These are phyloP conservation scores for Noctua janthe DNA, from an alignment of 2,888 invertebrate genomes.

Conservation along the genomic window DNA sequence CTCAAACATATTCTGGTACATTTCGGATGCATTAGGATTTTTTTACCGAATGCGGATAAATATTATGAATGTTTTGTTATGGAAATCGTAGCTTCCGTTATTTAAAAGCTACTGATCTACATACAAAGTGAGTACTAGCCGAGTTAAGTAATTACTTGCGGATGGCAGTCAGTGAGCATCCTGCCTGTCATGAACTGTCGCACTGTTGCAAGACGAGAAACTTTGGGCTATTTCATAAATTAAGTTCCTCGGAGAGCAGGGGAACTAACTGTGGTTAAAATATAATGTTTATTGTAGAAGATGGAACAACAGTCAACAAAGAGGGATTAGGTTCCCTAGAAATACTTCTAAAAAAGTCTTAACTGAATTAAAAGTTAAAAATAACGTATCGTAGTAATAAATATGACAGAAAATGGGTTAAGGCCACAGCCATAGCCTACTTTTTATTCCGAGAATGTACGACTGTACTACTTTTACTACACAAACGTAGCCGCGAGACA, in stretches of 20 bases:
- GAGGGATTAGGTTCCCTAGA: too few species aligned
- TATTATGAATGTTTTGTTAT: slow-evolving; percentile 60
- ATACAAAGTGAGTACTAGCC: slow-evolving; percentile 39
- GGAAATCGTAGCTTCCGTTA: slow-evolving; percentile 38
- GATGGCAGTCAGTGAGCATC: slow-evolving; percentile 13
- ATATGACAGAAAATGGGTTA: slow-evolving; percentile 41
- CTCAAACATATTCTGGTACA: slow-evolving; percentile 83
- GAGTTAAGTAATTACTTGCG: slow-evolving; percentile 41
- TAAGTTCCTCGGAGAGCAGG: background rate
- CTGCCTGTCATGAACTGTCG: slow-evolving; percentile 28
- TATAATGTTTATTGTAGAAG: background rate
- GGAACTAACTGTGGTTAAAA: slow-evolving; percentile 5
- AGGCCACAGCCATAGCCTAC: slow-evolving; percentile 44
- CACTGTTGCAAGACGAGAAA: slow-evolving; percentile 31
- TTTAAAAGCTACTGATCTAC: slow-evolving; percentile 24
- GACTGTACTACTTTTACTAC: slow-evolving; percentile 33
- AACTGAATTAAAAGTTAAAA: slow-evolving; percentile 15
- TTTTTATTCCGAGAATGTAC: slow-evolving; percentile 39
- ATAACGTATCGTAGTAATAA: slow-evolving; percentile 23
- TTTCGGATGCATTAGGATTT: slow-evolving; percentile 86
- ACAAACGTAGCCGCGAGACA: slow-evolving; percentile 23
- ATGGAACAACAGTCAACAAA: background rate
- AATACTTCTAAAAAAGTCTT: background rate
- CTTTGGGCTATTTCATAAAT: slow-evolving; percentile 37
- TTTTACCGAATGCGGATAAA: slow-evolving; percentile 68